Base-by-base conservation (phyloP, 23 tunicate genomes). In the Styela clava region DNA sequence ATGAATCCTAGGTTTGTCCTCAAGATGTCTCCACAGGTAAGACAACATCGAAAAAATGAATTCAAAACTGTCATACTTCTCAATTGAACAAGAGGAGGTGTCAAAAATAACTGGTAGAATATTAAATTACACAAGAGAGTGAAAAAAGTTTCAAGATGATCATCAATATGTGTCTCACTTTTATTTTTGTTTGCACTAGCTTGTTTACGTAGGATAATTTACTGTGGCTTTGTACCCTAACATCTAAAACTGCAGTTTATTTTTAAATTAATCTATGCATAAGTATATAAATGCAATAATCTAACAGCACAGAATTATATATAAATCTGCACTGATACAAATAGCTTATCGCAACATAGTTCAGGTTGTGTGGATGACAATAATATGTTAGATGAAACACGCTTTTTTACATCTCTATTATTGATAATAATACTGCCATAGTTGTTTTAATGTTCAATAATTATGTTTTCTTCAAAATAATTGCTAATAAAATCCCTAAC, bases 121-220 rank as follows among this genome's bases (percentile, higher is more conserved):
- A n/a, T n/a, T n/a, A n/a, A n/a, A n/a, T n/a, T n/a, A n/a, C n/a
- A n/a, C n/a, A n/a, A n/a, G n/a, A n/a, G n/a, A n/a, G n/a, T n/a
- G n/a, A n/a, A n/a, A n/a, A n/a, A n/a, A n/a, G n/a, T n/a, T n/a
- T n/a, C n/a, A n/a, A n/a, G n/a, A n/a, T n/a, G n/a, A n/a, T n/a
- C n/a, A n/a, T n/a, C n/a, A n/a, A n/a, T n/a, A n/a, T n/a, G n/a
- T n/a, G n/a, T n/a, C n/a, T n/a, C n/a, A n/a, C n/a, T n/a, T n/a
- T n/a, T n/a, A n/a, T n/a, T n/a, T n/a, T n/a, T n/a, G n/a, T n/a
- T n/a, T n/a, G n/a, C n/a, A n/a, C n/a, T n/a, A n/a, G n/a, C n/a
- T n/a, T n/a, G n/a, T n/a, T n/a, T n/a, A n/a, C n/a, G 89, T 23
- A 63, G 72, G n/a, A 62, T 63, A 30, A 62, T 74, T 36, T 27